A percentile compares a stretch with the other conserved stretches of the same genome.
Conservation (phyloP, 2,113 vertebrate species). For the Xerus inauris region DNA sequence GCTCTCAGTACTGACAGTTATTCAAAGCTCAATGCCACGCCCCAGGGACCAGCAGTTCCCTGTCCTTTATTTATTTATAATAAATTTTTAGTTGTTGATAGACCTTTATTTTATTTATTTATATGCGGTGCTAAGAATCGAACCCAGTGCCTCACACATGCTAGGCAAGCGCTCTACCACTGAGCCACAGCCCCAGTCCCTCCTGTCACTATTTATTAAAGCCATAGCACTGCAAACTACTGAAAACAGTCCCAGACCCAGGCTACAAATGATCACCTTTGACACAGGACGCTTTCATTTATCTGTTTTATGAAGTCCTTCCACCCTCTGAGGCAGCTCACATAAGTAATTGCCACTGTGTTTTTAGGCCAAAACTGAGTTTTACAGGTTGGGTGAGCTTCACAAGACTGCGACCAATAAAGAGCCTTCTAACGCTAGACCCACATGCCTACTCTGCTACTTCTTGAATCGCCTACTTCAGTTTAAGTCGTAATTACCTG, state of each 20-base stretch:
- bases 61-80: background rate
- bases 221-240: background rate
- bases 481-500: background rate
- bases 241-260: background rate
- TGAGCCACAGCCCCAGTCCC: no score
- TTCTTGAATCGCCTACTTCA: background rate
- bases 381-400: background rate
- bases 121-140: no score
- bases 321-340: background rate
- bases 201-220: constrained; percentile 49
- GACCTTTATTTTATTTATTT: no score
- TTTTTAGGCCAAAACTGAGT: background rate
- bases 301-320: background rate
- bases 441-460: background rate
- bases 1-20: background rate
- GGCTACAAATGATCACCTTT: background rate
- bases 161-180: no score
- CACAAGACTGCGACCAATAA: background rate
- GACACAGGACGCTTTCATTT: background rate
- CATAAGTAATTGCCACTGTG: background rate
- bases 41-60: background rate
- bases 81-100: no score
- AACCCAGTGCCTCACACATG: no score
- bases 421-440: background rate
- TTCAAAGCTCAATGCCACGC: background rate